phyloP scores from a whole-genome alignment of 2,888 invertebrate genomes.

The Lasioglossum oenotherae region DNA sequence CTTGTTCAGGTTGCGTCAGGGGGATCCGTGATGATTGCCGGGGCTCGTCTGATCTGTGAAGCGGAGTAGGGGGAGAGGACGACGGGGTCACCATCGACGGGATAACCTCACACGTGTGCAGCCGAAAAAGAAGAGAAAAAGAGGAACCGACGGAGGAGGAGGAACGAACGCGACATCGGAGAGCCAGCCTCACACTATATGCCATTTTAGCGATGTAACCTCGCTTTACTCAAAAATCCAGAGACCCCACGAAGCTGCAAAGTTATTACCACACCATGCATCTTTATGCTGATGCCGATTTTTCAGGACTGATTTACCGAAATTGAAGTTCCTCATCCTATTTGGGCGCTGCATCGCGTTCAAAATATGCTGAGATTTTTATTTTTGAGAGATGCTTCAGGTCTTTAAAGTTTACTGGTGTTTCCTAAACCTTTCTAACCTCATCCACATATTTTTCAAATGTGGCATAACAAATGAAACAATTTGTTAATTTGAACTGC shows the following conservation, averaged over 20 bases:
- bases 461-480: not conserved
- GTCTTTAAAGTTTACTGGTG: not conserved
- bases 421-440: not conserved
- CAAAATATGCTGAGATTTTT: not conserved
- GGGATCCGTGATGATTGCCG: slow-evolving; percentile 63
- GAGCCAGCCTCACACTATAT: not conserved
- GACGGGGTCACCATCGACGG: slow-evolving; percentile 78
- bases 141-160: slow-evolving; percentile 26
- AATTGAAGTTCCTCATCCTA: not conserved
- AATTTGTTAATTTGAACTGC: not conserved
- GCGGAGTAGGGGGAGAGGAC: slow-evolving; percentile 66
- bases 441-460: not conserved
- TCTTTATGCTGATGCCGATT: not conserved
- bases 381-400: not conserved
- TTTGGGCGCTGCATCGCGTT: not conserved
- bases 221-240: slow-evolving; percentile 8
- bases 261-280: not conserved
- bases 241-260: not conserved
- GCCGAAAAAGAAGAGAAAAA: slow-evolving; percentile 68
- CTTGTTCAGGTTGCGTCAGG: slow-evolving; percentile 77
- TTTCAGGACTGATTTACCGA: not conserved
- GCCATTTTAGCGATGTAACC: not conserved
- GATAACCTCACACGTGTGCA: slow-evolving; percentile 81
- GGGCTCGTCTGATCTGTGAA: slow-evolving; percentile 70
- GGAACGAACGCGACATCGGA: slow-evolving; percentile 45